phyloP scores from a whole-genome alignment of 2,888 invertebrate species.

The Strigamia crassipes region DNA sequence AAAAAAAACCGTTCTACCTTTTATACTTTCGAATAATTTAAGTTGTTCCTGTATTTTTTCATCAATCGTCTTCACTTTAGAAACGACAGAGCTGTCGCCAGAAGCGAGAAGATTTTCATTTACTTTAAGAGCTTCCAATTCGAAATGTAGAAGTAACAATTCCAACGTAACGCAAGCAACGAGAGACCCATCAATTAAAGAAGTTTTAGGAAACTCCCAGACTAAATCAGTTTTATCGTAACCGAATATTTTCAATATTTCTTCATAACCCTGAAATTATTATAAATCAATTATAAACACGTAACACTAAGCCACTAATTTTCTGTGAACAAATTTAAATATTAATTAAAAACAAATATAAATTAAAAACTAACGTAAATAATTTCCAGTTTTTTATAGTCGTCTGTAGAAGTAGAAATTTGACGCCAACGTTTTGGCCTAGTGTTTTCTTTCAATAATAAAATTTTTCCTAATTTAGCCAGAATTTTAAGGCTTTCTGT shows the following conservation, averaged over 20 bases:
- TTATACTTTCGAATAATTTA: neutral
- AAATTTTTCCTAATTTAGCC: neutral
- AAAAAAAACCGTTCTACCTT: neutral
- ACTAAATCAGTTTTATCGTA: neutral
- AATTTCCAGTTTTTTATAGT: neutral
- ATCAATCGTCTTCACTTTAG: neutral
- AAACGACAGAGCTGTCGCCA: neutral
- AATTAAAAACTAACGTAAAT: neutral
- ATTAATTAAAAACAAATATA: too few species aligned
- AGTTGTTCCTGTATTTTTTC: neutral
- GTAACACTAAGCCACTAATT: neutral
- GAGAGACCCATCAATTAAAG: neutral
- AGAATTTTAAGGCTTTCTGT: neutral
- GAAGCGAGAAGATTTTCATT: neutral
- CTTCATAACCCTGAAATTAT: neutral
- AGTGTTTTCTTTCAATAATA: neutral
- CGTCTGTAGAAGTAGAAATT: neutral
- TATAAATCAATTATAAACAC: neutral
- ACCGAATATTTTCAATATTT: neutral
- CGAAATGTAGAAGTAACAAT: neutral
- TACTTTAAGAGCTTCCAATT: neutral
- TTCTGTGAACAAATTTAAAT: neutral
- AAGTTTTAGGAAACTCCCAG: neutral
- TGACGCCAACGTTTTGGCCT: neutral
- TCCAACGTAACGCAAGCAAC: neutral